phyloP scores from a whole-genome alignment of 2,888 invertebrate genomes.

The Xiphydria camelus region DNA sequence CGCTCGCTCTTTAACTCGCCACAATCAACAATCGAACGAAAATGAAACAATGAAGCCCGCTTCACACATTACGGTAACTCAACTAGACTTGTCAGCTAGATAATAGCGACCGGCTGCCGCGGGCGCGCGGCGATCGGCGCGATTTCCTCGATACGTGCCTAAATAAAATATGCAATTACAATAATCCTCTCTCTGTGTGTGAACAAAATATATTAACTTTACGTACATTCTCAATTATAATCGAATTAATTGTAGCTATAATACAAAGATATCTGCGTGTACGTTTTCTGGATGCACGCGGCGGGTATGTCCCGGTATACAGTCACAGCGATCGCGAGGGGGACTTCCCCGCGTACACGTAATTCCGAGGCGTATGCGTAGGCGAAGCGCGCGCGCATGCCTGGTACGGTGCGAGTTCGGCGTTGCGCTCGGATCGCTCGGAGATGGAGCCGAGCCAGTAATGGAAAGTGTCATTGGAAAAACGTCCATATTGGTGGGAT shows the following conservation, averaged over 20 bases:
- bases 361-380: too few relatives aligned
- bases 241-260: conserved; percentile 45
- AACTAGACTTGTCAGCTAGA: conserved; percentile 9
- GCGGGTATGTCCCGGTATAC: too few relatives aligned
- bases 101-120: conserved; percentile 4
- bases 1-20: neutral
- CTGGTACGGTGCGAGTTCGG: too few relatives aligned
- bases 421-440: too few relatives aligned
- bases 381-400: too few relatives aligned
- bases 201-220: conserved; percentile 50
- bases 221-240: conserved; percentile 42
- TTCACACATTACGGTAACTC: conserved; percentile 40
- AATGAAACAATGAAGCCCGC: conserved; percentile 45
- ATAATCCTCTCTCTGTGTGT: conserved; percentile 5
- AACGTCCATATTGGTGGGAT: too few relatives aligned
- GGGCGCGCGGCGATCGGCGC: neutral
- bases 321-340: too few relatives aligned
- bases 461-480: too few relatives aligned
- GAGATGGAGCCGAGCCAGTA: too few relatives aligned
- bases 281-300: too few relatives aligned
- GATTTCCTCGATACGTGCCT: neutral
- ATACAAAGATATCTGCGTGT: conserved; percentile 41
- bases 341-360: too few relatives aligned
- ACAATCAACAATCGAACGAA: conserved; percentile 38
- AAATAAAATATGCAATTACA: conserved; percentile 4